A percentile compares a stretch with the other conserved stretches of the same genome.
Evolutionary conservation across 2,113 vertebrate species (phyloP).

Genomic region (Callaeas wilsoni): DNA sequence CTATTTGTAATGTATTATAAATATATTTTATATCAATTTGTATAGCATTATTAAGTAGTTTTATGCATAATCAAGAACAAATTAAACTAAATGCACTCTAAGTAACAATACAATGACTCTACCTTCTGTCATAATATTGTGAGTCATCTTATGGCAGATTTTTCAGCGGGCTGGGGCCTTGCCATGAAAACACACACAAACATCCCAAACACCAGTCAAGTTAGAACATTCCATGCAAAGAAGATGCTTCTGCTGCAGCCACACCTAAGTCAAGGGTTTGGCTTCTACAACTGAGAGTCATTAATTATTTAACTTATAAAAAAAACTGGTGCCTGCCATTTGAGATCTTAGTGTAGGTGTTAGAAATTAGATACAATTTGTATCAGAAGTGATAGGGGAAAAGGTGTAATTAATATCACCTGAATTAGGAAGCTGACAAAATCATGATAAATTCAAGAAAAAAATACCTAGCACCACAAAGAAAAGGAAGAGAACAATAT

Average conservation of each 20-base stretch:
- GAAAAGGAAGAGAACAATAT: background rate
- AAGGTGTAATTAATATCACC: background rate
- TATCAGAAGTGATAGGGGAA: background rate
- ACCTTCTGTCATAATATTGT: background rate
- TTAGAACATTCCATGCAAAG: slow-evolving; percentile 33
- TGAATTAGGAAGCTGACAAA: background rate
- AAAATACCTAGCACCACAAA: background rate
- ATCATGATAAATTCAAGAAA: background rate
- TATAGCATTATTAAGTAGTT: background rate
- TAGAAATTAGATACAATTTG: slow-evolving; percentile 12
- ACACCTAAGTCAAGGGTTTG: slow-evolving; percentile 28
- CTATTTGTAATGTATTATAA: background rate
- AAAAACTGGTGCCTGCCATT: background rate
- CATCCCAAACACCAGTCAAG: background rate
- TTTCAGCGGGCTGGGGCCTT: background rate
- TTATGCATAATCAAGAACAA: background rate
- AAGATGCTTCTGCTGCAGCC: background rate
- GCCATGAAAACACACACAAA: slow-evolving; percentile 13
- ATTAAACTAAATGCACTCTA: background rate
- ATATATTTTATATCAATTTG: background rate
- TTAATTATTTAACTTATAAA: background rate
- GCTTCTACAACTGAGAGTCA: background rate
- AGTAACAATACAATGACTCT: background rate
- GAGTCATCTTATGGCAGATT: slow-evolving; percentile 16
- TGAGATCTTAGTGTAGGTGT: background rate